A percentile compares a stretch with the other conserved stretches of the same genome.
Evolutionary conservation across 2,113 vertebrate species (phyloP).

Genomic region (Pterocles gutturalis): DNA sequence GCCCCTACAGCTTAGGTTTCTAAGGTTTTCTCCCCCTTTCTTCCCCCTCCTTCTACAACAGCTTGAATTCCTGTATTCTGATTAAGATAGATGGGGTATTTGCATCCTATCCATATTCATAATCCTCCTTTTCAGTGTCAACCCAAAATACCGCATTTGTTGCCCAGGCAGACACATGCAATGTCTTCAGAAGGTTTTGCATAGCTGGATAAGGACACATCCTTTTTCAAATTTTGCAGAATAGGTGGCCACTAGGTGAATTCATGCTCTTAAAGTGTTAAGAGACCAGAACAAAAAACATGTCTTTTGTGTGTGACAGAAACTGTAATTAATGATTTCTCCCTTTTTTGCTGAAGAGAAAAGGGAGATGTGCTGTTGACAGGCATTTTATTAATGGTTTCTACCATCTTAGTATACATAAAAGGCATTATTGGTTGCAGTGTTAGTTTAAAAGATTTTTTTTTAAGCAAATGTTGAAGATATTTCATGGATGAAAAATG

Average conservation of each 20-base stretch:
- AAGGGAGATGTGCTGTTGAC: constrained; percentile 85
- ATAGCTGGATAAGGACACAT: constrained; percentile 77
- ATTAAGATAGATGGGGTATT: constrained; percentile 85
- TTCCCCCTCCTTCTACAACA: constrained; percentile 67
- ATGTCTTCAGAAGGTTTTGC: constrained; percentile 82
- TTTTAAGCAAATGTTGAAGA: constrained; percentile 84
- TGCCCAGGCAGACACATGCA: constrained; percentile 84
- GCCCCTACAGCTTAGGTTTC: constrained; percentile 50
- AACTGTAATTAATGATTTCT: constrained; percentile 97
- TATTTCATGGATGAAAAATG: constrained; percentile 89
- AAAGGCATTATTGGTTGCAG: constrained; percentile 89
- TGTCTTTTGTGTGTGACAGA: constrained; percentile 89
- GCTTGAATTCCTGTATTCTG: constrained; percentile 83
- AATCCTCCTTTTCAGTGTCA: constrained; percentile 78
- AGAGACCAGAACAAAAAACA: constrained; percentile 82
- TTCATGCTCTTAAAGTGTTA: constrained; percentile 83
- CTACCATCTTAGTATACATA: constrained; percentile 89
- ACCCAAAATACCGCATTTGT: constrained; percentile 81
- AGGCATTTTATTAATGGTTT: constrained; percentile 96
- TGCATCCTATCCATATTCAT: constrained; percentile 86
- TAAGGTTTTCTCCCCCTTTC: constrained; percentile 21
- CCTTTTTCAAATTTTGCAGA: constrained; percentile 86
- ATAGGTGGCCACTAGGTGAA: constrained; percentile 90
- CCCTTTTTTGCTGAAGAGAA: constrained; percentile 86
- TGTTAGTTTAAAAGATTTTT: constrained; percentile 82